Evolutionary conservation across 53 echinoderm and acorn worm species (phyloP).

Genomic region (Antedon mediterranea): DNA sequence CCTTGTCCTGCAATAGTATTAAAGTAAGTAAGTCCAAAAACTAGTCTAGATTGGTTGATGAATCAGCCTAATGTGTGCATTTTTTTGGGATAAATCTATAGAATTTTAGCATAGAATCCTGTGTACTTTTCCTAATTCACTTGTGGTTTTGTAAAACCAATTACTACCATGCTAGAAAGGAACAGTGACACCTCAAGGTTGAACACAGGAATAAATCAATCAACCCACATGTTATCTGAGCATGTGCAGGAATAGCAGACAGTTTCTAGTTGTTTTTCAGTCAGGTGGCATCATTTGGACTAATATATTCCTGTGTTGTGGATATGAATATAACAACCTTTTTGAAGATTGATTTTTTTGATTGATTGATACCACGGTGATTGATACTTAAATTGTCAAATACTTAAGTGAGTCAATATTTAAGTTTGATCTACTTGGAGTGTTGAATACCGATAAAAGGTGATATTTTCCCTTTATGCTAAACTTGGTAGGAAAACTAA

Average conservation of each 20-base stretch:
- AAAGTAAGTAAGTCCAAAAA: no score
- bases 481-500: neutral
- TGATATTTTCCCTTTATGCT: neutral
- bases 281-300: neutral
- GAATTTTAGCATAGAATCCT: neutral
- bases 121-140: neutral
- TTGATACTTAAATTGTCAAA: neutral
- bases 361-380: neutral
- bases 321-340: neutral
- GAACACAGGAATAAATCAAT: neutral
- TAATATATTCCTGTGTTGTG: neutral
- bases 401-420: neutral
- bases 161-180: neutral
- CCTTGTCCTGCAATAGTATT: no score
- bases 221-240: neutral
- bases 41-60: no score
- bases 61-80: no score
- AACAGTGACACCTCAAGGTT: neutral
- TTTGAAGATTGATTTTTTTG: neutral
- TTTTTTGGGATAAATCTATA: no score
- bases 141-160: neutral
- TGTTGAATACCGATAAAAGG: neutral
- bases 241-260: neutral
- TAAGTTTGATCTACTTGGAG: neutral
- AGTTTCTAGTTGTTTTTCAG: neutral